phyloP scores from a whole-genome alignment of 2,797 vertebrate genomes.

The Adelosebastes latens region DNA sequence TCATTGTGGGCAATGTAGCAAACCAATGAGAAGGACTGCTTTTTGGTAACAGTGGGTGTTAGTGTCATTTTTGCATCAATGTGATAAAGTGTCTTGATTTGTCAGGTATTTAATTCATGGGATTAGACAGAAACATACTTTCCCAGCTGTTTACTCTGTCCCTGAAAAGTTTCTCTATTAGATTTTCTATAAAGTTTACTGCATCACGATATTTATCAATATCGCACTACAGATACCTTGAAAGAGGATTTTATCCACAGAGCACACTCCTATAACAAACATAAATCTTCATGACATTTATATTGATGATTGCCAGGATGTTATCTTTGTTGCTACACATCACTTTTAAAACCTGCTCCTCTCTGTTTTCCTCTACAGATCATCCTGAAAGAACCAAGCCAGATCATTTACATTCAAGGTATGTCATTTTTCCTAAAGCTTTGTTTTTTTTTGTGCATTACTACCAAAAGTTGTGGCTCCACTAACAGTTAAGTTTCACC shows the following conservation, averaged over 20 bases:
- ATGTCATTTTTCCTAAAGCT: background rate
- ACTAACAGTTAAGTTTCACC: background rate
- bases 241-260: background rate
- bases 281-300: background rate
- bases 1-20: background rate
- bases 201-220: background rate
- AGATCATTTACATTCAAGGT: slow-evolving; percentile 88
- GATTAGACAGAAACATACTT: background rate
- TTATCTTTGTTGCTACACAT: background rate
- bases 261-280: background rate
- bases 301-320: background rate
- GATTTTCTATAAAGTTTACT: background rate
- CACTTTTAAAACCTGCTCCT: background rate
- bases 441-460: background rate
- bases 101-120: background rate
- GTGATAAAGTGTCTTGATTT: background rate
- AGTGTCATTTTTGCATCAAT: background rate
- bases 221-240: background rate
- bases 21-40: background rate
- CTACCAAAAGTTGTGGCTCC: background rate
- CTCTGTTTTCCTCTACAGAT: slow-evolving; percentile 79
- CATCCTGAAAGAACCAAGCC: slow-evolving; percentile 88
- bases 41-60: background rate
- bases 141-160: background rate
- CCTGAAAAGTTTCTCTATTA: background rate